Percentiles rank a stretch among this genome's conserved stretches.
Evolutionary conservation across 2,113 vertebrate genomes (phyloP).

Genomic region (Phycodurus eques): DNA sequence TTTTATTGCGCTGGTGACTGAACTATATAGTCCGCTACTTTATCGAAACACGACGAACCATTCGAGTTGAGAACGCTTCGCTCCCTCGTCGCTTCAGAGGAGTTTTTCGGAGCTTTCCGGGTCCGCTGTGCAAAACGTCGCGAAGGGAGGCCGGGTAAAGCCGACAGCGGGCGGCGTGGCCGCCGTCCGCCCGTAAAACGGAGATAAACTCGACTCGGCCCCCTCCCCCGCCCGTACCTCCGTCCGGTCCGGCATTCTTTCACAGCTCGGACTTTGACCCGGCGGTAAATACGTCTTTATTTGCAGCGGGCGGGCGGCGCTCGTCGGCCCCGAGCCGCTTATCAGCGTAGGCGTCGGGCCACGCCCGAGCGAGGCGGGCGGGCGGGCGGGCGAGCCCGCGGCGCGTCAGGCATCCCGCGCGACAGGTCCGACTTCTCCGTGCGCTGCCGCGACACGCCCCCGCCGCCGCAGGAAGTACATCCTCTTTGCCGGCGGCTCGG

Average conservation of each 20-base stretch:
- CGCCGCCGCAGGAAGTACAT: background rate
- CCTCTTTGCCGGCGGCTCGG: conserved; percentile 9
- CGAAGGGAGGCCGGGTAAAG: background rate
- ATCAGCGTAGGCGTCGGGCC: conserved; percentile 52
- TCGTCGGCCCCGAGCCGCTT: conserved; percentile 48
- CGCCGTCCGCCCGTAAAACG: too few relatives aligned
- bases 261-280: conserved; percentile 75
- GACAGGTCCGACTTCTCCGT: conserved; percentile 50
- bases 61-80: too few relatives aligned
- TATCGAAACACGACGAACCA: too few relatives aligned
- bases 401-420: conserved; percentile 54
- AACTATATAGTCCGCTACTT: too few relatives aligned
- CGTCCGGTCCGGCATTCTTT: conserved; percentile 69
- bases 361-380: conserved; percentile 23
- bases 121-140: too few relatives aligned
- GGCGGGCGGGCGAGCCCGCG: background rate
- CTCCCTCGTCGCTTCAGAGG: too few relatives aligned
- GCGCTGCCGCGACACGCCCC: background rate
- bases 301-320: conserved; percentile 55
- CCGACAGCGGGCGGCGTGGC: background rate
- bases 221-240: conserved; percentile 2
- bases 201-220: background rate
- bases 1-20: too few relatives aligned
- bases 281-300: conserved; percentile 74
- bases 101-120: too few relatives aligned